phyloP scores from a whole-genome alignment of 2,888 invertebrate species.

The Phorcus lineatus region DNA sequence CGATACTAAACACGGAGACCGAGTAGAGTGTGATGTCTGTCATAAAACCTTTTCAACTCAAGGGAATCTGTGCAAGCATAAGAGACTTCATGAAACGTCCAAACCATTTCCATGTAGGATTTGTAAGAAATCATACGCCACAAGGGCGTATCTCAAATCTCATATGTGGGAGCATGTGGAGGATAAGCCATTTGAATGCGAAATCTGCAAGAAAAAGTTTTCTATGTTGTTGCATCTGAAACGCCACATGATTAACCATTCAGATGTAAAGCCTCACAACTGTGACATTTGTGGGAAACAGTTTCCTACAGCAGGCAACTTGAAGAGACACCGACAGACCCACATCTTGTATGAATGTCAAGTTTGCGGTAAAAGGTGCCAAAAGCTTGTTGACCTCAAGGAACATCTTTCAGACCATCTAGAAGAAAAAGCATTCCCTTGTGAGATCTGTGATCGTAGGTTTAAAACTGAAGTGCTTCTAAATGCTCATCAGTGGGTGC shows the following conservation, averaged over 20 bases:
- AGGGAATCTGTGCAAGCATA: slow-evolving; percentile 13
- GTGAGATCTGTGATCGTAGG: slow-evolving; percentile 27
- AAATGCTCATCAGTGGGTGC: background rate
- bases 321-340: slow-evolving; percentile 29
- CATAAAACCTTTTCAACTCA: slow-evolving; percentile 1
- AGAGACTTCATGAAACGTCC: slow-evolving; percentile 12
- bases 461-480: slow-evolving; percentile 21
- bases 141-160: background rate
- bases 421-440: slow-evolving; percentile 35
- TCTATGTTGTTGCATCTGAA: slow-evolving; percentile 16
- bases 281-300: slow-evolving; percentile 31
- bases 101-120: slow-evolving; percentile 21
- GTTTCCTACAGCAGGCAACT: slow-evolving; percentile 25
- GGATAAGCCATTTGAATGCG: slow-evolving; percentile 37
- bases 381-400: slow-evolving; percentile 31
- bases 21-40: slow-evolving; percentile 26
- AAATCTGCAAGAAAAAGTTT: slow-evolving; percentile 31
- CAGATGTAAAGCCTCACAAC: slow-evolving; percentile 26
- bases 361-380: slow-evolving; percentile 26
- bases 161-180: slow-evolving; percentile 35
- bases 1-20: background rate
- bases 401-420: slow-evolving; percentile 38
- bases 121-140: slow-evolving; percentile 22
- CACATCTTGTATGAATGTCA: slow-evolving; percentile 35
- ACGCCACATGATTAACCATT: slow-evolving; percentile 11